phyloP scores from a whole-genome alignment of 1,140 invertebrate species.

The Caenorhabditis elegans region DNA sequence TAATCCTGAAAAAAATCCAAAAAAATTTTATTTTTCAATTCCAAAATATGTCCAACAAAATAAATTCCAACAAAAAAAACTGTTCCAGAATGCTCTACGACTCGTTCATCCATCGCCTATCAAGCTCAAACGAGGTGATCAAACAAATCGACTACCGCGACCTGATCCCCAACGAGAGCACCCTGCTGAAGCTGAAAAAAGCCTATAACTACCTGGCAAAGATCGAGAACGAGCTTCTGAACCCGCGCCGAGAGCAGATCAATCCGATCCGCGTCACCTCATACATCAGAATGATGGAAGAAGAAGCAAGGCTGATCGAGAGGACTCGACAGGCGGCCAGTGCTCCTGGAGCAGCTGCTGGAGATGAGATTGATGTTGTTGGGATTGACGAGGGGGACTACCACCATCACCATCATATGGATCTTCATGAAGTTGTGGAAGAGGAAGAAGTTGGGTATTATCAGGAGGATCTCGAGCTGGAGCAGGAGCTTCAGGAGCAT shows the following conservation, averaged over 20 bases:
- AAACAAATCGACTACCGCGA: neutral
- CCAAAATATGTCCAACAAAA: no score
- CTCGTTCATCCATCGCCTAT: neutral
- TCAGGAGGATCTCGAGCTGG: neutral
- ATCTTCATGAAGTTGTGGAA: neutral
- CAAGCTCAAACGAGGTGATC: neutral
- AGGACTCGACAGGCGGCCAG: neutral
- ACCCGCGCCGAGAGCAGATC: neutral
- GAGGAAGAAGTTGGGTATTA: constrained; percentile 1
- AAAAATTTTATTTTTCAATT: no score
- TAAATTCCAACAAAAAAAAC: no score
- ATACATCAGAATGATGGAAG: constrained; percentile 13
- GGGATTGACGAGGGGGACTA: neutral
- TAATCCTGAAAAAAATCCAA: no score
- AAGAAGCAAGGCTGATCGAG: neutral
- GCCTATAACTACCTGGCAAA: neutral
- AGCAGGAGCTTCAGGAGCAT: neutral
- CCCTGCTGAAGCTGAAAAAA: neutral
- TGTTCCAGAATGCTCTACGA: neutral
- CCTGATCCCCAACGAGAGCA: neutral
- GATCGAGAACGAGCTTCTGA: neutral
- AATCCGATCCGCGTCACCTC: neutral
- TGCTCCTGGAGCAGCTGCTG: neutral
- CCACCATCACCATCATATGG: neutral
- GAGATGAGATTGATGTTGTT: neutral